Evolutionary conservation across 2,797 vertebrate genomes (phyloP).

Genomic region (Galago senegalensis): DNA sequence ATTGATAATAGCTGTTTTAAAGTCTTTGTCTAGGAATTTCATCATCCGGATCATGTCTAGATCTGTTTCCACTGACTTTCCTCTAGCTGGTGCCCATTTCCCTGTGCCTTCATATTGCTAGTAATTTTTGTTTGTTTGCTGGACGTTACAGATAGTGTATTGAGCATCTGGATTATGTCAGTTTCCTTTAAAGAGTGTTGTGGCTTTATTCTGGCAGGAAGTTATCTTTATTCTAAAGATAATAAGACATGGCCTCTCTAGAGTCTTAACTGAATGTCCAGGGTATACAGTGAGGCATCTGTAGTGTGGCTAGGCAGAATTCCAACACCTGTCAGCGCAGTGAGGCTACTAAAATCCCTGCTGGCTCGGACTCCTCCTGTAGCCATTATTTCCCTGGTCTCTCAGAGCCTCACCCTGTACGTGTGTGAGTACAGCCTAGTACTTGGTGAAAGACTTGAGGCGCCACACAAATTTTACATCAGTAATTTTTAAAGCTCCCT

Average conservation of each 20-base stretch:
- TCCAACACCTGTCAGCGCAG: not conserved
- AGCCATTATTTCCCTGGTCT: not conserved
- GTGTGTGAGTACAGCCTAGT: not conserved
- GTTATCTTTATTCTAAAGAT: constrained; percentile 46
- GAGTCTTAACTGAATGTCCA: not conserved
- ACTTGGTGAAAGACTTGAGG: not conserved
- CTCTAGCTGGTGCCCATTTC: not conserved
- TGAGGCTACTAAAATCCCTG: not conserved
- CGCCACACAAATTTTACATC: not conserved
- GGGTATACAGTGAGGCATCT: not conserved
- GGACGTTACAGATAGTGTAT: not conserved
- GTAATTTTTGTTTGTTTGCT: constrained; percentile 13
- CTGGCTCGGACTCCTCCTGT: not conserved
- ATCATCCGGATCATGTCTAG: not conserved
- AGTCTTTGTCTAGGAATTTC: not conserved
- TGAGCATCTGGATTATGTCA: not conserved
- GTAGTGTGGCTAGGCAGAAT: not conserved
- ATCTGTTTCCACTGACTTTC: not conserved
- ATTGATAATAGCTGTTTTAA: not conserved
- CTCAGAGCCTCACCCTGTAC: not conserved
- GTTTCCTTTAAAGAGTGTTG: not conserved
- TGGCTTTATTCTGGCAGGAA: not conserved
- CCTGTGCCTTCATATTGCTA: not conserved
- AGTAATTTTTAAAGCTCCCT: constrained; percentile 5
- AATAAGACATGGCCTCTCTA: constrained; percentile 17